phyloP scores from a whole-genome alignment of 2,113 vertebrate species.

The Ovis canadensis region DNA sequence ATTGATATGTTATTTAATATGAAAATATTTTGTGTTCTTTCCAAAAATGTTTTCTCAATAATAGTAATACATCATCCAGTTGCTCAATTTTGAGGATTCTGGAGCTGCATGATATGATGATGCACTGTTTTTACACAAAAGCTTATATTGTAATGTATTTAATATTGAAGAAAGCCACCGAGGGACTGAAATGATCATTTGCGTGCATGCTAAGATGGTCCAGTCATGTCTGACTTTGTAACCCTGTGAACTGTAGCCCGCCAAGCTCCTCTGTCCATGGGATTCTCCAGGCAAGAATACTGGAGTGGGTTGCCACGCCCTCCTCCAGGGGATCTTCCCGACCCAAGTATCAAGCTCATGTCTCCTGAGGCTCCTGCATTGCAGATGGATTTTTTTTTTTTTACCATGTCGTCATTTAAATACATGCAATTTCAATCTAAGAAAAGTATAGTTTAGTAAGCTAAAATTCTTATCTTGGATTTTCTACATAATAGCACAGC shows the following conservation, averaged over 20 bases:
- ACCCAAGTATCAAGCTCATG: neutral
- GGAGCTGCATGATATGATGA: neutral
- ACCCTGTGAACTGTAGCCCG: neutral
- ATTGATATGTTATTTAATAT: neutral
- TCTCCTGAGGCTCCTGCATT: neutral
- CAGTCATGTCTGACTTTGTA: neutral
- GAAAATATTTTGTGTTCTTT: neutral
- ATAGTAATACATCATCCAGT: neutral
- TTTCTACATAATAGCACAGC: neutral
- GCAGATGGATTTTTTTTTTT: neutral
- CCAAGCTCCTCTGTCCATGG: neutral
- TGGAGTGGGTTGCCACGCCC: neutral
- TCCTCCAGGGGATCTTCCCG: neutral
- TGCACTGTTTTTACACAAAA: neutral
- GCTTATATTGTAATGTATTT: neutral
- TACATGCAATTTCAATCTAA: neutral
- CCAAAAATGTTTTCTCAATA: neutral
- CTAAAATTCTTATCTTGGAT: neutral
- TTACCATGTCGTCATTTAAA: neutral
- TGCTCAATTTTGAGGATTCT: neutral
- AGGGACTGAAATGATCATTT: neutral
- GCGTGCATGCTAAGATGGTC: neutral
- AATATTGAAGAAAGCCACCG: neutral
- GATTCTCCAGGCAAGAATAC: neutral
- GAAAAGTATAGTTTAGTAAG: neutral